phyloP scores from a whole-genome alignment of 2,113 vertebrate species.

The Podarcis cretensis region DNA sequence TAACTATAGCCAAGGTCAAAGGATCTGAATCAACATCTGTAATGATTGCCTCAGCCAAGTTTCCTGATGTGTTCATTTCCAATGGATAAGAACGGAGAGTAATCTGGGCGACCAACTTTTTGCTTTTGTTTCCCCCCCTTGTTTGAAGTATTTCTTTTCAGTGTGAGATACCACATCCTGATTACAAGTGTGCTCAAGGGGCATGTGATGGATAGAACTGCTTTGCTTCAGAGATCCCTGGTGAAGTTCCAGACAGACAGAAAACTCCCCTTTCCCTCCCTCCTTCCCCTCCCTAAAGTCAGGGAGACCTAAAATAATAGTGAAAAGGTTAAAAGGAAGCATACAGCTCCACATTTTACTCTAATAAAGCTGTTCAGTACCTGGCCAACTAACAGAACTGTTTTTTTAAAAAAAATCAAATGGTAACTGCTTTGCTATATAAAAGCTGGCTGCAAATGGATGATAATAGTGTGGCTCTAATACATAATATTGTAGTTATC shows the following conservation, averaged over 20 bases:
- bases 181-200: conserved; percentile 32
- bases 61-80: neutral
- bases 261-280: conserved; percentile 43
- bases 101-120: conserved; percentile 7
- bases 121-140: conserved; percentile 16
- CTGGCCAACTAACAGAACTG: conserved; percentile 13
- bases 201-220: conserved; percentile 52
- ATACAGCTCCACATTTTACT: conserved; percentile 9
- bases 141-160: conserved; percentile 27
- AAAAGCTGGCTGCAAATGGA: neutral
- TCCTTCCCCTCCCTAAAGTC: conserved; percentile 21
- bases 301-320: conserved; percentile 40
- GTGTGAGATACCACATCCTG: neutral
- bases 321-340: conserved; percentile 41
- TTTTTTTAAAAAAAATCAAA: neutral
- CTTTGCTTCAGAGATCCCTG: conserved; percentile 21
- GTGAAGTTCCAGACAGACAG: conserved; percentile 39
- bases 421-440: neutral
- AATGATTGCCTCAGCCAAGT: neutral
- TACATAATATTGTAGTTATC: neutral
- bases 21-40: neutral
- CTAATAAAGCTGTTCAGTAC: conserved; percentile 53
- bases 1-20: neutral
- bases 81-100: neutral
- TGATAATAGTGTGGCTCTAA: neutral